Base-by-base conservation (phyloP, 2,113 vertebrate species). In the Sigmodon hispidus region DNA sequence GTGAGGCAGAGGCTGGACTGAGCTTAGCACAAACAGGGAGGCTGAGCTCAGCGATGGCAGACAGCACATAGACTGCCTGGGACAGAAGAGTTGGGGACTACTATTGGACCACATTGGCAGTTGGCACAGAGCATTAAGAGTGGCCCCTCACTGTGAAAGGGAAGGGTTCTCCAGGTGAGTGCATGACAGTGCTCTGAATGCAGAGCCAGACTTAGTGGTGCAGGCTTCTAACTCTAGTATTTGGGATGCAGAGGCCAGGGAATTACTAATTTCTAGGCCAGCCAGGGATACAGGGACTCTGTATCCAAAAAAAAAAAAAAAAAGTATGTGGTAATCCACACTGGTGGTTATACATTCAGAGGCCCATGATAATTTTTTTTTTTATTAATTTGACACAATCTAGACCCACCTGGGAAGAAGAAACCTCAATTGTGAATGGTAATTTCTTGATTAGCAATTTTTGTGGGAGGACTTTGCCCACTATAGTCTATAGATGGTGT, bases 121-220 rank as follows among this genome's bases (percentile, higher is more conserved):
- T 1, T 0, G 59, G 7, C 52, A 1, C 0, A 5, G 3, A 70
- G 43, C 57, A 8, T 40, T 0, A 13, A 24, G 50, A n/a, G 21
- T 21, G 65, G 26, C 5, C 4, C 0, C 45, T 76, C 43, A 22
- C 19, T 3, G 19, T 19, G 26, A 5, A 24, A 22, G 31, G 63
- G 59, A 75, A n/a, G n/a, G n/a, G n/a, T n/a, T n/a, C n/a, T n/a
- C n/a, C n/a, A 65, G 36, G 55, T 31, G n/a, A 73, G 6, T 4
- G 7, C 7, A 9, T 87, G 43, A 24, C 8, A 13, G 7, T 9
- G 29, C 84, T 50, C 10, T 3, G 75, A 72, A 16, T 36, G 22
- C 24, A 43, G n/a, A 73, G 6, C 36, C 26, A 40, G 57, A 40
- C 57, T 61, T 36, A 45, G 2, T 85, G 26, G 29, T 29, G 8